Evolutionary conservation across 2,797 vertebrate species (phyloP), one percentile per base, ranked within the genome.

Genomic region (Saxicola maurus): DNA sequence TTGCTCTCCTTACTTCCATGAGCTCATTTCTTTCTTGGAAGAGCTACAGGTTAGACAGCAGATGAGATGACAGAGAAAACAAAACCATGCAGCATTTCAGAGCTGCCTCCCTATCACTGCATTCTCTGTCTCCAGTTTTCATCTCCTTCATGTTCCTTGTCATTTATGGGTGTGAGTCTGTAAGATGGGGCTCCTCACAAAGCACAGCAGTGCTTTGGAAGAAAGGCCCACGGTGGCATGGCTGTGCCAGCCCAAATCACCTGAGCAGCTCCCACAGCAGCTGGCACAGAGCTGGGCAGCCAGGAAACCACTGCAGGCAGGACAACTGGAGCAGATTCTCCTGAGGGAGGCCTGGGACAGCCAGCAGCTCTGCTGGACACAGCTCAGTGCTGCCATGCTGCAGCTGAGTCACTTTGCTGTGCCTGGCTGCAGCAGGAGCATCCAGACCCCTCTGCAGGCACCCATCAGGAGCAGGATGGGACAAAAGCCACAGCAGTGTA

Each of bases 401-500:
- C 5, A 4, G 76, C 72, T 83, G 73, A 72, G 48, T 87, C 59
- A 5, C 59, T 65, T 28, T 30, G 73, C 59, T 73, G 66, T 20
- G 43, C 42, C 83, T 52, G 57, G 17, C 53, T 67, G 24, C 38
- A 60, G 30, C 20, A 9, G 0, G 0, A 0, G 7, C 33, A 27
- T 19, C 72, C 78, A 74, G 9, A 30, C 31, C 28, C 48, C 46
- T 48, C 49, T 17, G 49, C 43, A 37, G 10, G 17, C 9, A 5
- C 11, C 7, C 10, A 1, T 1, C 9, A 6, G 23, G 18, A 90
- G 55, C 17, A 11, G 0, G 0, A 33, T 1, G 15, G 16, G 27
- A 30, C 7, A 45, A 84, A 77, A 65, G 46, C 18, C 46, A 27
- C 0, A 17, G 24, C 7, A 80, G n/a, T 5, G 18, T 3, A 45